These are phyloP conservation scores for Ditylenchus dipsaci DNA, from an alignment of 1,140 invertebrate species.

Conservation along the genomic window DNA sequence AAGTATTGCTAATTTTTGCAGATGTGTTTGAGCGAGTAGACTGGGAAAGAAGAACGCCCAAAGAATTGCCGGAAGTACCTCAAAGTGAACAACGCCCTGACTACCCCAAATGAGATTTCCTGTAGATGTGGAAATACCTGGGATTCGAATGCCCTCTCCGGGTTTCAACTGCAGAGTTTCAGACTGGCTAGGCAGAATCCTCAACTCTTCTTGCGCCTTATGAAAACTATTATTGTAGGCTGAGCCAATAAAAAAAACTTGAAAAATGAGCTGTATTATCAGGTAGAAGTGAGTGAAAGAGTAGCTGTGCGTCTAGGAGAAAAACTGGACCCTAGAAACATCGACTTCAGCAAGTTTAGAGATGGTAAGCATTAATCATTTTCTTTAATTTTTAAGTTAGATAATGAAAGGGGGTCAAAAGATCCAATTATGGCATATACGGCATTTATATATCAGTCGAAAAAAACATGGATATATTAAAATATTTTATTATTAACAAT, in stretches of 20 bases:
- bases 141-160: slow-evolving; percentile 25
- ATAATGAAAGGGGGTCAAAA: too few relatives aligned
- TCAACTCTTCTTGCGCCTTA: slow-evolving; percentile 36
- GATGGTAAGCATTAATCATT: too few relatives aligned
- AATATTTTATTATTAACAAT: too few relatives aligned
- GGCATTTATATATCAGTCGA: too few relatives aligned
- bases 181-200: slow-evolving; percentile 42
- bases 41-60: slow-evolving; percentile 19
- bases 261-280: too few relatives aligned
- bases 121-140: slow-evolving; percentile 32
- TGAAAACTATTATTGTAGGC: slow-evolving; percentile 32
- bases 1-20: slow-evolving; percentile 9
- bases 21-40: slow-evolving; percentile 43
- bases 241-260: too few relatives aligned
- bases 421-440: too few relatives aligned
- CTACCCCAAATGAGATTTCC: slow-evolving; percentile 12
- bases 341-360: slow-evolving; percentile 36
- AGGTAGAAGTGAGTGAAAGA: slow-evolving; percentile 29
- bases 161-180: slow-evolving; percentile 46
- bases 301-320: slow-evolving; percentile 39
- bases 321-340: slow-evolving; percentile 43
- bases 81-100: neutral
- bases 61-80: neutral
- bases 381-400: too few relatives aligned
- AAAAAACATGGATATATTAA: too few relatives aligned